Base-by-base conservation (phyloP, 53 echinoderm and acorn worm genomes). In the Mesocentrotus franciscanus region DNA sequence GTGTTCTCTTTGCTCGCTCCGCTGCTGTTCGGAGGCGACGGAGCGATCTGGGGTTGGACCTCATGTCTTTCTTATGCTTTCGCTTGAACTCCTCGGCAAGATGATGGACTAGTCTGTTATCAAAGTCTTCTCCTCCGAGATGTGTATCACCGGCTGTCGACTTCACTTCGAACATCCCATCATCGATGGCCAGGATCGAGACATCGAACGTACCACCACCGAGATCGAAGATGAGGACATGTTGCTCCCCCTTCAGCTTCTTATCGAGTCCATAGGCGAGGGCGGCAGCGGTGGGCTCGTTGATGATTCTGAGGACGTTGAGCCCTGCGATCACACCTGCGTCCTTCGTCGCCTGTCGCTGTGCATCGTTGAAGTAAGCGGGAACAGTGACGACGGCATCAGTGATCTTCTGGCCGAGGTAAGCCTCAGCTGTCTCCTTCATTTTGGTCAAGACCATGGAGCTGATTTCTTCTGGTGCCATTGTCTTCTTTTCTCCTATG, bases 191-290 rank as follows among this genome's bases (percentile, higher is more conserved):
- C 14, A 98, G 96, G 78, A 98, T 95, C 42, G 97, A 97, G 13
- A 98, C 98, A 29, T 98, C 98, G 95, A 97, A 98, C 58, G 97
- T 97, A 24, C 98, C 97, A 56, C 97, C 98, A 8, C 97, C 98
- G 22, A 98, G 96, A 76, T 96, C 97, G 74, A 97, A 98, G 83
- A 98, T 98, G 36, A 97, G 95, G 10, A 93, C 78, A 93, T 97
- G 95, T 27, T 95, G 95, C 89, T 96, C 96, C 61, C n/a, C 71
- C 26, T 95, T 92, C 64, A 98, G 96, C 97, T 98, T 98, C 55
- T 98, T 98, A 68, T 98, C 98, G 22, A 98, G 96, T 92, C 98
- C 98, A 62, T 98, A 98, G 10, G 98, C 98, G 83, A 98, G 97
- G 27, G 98, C 98, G 17, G 98, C 98, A 74, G 98, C 98, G 20